Evolutionary conservation across 2,797 vertebrate genomes (phyloP).

Genomic region (Hemitrygon akajei): DNA sequence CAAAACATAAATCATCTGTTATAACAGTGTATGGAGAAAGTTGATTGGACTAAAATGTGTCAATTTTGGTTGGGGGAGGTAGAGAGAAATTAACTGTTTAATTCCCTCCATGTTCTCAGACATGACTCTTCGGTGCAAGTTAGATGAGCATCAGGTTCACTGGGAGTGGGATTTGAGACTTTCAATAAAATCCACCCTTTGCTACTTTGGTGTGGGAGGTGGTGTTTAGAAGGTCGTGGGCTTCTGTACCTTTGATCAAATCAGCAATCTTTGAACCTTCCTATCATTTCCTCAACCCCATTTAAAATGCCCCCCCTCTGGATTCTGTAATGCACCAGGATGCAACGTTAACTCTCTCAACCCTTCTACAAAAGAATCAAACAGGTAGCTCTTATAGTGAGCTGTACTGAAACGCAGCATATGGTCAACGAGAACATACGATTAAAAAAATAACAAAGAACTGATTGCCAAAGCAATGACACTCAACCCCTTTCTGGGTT

Average conservation of each 20-base stretch:
- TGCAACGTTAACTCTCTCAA: background rate
- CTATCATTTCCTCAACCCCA: too few species aligned
- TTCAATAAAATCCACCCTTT: background rate
- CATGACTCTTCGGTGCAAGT: background rate
- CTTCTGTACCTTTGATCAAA: background rate
- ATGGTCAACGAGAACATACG: background rate
- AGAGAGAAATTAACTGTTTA: background rate
- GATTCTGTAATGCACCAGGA: background rate
- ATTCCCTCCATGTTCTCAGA: background rate
- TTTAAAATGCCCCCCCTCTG: background rate
- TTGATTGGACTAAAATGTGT: background rate
- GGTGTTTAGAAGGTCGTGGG: background rate
- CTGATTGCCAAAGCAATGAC: background rate
- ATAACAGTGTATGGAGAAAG: background rate
- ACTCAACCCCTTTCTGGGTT: background rate
- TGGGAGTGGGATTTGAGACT: background rate
- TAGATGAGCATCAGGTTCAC: too few species aligned
- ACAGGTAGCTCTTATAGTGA: background rate
- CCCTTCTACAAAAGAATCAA: background rate
- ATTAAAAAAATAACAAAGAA: background rate
- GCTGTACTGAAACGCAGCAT: background rate
- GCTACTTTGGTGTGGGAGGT: background rate
- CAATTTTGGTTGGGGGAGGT: background rate
- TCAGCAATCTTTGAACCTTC: background rate
- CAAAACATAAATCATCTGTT: background rate